Evolutionary conservation across 2,888 invertebrate species (phyloP), one percentile per base, ranked within the genome.

Genomic region (Mesoligia furuncula): DNA sequence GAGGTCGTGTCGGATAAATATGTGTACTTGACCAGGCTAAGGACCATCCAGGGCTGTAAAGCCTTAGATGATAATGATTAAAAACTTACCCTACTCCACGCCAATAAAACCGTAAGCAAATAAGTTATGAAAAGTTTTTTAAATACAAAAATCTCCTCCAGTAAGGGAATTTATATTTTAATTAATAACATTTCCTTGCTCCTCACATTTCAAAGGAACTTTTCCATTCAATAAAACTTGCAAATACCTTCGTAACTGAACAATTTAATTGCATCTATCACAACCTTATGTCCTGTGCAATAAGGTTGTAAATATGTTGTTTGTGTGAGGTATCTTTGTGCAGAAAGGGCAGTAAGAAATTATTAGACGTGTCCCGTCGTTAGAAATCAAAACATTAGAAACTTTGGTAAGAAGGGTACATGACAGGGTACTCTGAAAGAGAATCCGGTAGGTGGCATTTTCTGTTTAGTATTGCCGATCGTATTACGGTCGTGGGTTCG

Each of bases 311-410:
- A 70, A 72, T 88, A 9, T 39, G 8, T 77, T 85, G 76, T 69
- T 27, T 69, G 74, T 31, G 2, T 1, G 57, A 65, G 67, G 75
- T 68, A 75, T 73, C 78, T 85, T 79, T 80, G 80, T 80, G 78
- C 70, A 85, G 77, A 54, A 66, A 77, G 79, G 87, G 84, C 86
- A 82, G 83, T 89, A 89, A 92, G 94, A 90, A 94, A 93, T 94
- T 95, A 95, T 94, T 93, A 94, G 93, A 94, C 93, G 91, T 94
- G 94, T 94, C 91, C 93, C 94, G 92, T 94, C 94, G 94, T 95
- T 95, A 93, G 93, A 95, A 95, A 95, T 95, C 95, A 95, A 95
- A 95, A 95, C 93, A 94, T 95, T 93, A 91, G 82, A 90, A 91
- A 90, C 90, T 91, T 90, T 88, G 90, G 68, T 74, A 75, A 68